phyloP scores from a whole-genome alignment of 2,113 vertebrate species.

The Siniperca chuatsi region DNA sequence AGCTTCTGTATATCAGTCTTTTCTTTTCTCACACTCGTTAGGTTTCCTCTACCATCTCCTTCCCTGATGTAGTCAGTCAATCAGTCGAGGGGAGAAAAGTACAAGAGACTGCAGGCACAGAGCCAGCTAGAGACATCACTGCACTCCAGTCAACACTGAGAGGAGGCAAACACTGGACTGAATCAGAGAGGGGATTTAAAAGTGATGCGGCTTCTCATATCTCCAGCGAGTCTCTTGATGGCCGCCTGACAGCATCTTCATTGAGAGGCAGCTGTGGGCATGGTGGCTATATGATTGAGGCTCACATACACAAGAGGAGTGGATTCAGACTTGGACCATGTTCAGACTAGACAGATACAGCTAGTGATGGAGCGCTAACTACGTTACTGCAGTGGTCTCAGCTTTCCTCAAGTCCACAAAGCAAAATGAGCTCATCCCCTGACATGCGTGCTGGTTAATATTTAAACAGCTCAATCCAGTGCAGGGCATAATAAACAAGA shows the following conservation, averaged over 20 bases:
- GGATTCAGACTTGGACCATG: constrained; percentile 24
- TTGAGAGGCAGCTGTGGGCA: constrained; percentile 20
- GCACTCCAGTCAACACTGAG: constrained; percentile 11
- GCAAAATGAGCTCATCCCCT: constrained; percentile 56
- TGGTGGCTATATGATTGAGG: constrained; percentile 13
- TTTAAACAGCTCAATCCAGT: constrained; percentile 68
- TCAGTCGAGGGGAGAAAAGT: constrained; percentile 27
- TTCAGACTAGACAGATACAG: constrained; percentile 16
- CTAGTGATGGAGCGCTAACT: constrained; percentile 23
- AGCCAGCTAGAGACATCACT: constrained; percentile 34
- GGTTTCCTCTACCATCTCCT: constrained; percentile 55
- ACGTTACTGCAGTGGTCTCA: constrained; percentile 67
- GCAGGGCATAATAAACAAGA: constrained; percentile 55
- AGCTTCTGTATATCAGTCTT: constrained; percentile 12
- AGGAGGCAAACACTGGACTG: constrained; percentile 24
- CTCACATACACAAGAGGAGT: constrained; percentile 5
- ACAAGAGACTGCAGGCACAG: constrained; percentile 41
- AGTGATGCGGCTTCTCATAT: constrained; percentile 34
- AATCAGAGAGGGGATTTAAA: constrained; percentile 1
- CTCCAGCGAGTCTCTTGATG: constrained; percentile 20
- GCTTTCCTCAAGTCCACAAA: constrained; percentile 61
- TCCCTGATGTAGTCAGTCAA: constrained; percentile 59
- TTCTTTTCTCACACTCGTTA: constrained; percentile 10
- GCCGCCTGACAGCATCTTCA: constrained; percentile 46
- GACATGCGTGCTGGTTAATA: constrained; percentile 73